Conservation (phyloP, 2,113 vertebrate genomes). For the Trichomycterus rosablanca region DNA sequence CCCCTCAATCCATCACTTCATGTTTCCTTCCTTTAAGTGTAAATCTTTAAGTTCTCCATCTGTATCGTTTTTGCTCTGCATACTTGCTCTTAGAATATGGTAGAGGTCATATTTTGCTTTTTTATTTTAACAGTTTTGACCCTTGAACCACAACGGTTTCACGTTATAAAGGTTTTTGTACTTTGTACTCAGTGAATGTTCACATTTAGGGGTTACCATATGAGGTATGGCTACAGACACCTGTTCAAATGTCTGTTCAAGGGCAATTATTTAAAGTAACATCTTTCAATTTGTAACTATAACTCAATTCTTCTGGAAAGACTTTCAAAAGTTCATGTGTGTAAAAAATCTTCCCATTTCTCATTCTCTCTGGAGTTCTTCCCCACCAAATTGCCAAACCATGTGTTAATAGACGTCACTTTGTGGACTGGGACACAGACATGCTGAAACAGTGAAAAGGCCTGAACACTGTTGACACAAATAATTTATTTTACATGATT, state of each 20-base stretch:
- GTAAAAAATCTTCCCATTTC: no score
- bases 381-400: no score
- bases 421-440: no score
- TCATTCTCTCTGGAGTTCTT: no score
- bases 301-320: no score
- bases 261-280: no score
- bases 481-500: no score
- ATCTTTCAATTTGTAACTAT: no score
- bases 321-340: no score
- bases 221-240: conserved; percentile 5
- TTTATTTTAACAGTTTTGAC: neutral
- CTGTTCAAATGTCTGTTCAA: neutral
- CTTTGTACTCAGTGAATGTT: neutral
- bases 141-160: conserved; percentile 6
- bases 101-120: conserved; percentile 1
- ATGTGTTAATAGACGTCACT: no score
- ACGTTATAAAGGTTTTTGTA: conserved; percentile 5
- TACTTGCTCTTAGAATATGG: conserved; percentile 19
- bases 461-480: no score
- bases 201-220: neutral
- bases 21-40: conserved; percentile 28
- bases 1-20: conserved; percentile 16
- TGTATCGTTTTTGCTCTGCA: conserved; percentile 36
- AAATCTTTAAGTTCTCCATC: conserved; percentile 34
- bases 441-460: no score